Evolutionary conservation across 2,113 vertebrate genomes (phyloP).

Genomic region (Phyllostomus hastatus): DNA sequence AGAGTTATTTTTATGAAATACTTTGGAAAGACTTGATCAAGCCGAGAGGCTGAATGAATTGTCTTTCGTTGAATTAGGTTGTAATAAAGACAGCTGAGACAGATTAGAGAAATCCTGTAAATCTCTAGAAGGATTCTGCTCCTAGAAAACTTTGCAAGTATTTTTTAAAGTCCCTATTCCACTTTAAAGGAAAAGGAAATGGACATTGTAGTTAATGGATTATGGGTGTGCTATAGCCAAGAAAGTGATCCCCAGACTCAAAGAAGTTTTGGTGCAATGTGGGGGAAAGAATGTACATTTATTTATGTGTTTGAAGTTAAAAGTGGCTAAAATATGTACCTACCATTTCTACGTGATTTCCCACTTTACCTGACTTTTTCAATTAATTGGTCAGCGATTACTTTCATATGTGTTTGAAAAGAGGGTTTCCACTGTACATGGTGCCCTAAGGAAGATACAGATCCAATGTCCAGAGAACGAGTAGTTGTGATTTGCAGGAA

Average conservation of each 20-base stretch:
- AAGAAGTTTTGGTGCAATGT: background rate
- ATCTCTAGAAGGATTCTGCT: background rate
- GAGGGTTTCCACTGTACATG: background rate
- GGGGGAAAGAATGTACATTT: background rate
- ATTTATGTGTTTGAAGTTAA: background rate
- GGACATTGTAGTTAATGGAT: background rate
- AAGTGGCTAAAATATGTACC: background rate
- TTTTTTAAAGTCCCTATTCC: background rate
- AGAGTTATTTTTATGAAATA: constrained; percentile 22
- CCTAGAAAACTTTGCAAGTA: background rate
- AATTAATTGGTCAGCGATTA: background rate
- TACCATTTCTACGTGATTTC: constrained; percentile 8
- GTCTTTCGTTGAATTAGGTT: background rate
- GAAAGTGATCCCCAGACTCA: background rate
- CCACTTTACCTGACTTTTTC: background rate
- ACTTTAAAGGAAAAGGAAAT: constrained; percentile 1
- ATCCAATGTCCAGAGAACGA: background rate
- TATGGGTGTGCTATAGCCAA: background rate
- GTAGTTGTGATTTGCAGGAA: background rate
- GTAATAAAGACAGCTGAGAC: background rate
- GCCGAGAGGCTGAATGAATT: background rate
- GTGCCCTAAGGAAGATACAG: background rate
- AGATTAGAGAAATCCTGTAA: background rate
- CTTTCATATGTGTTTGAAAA: background rate
- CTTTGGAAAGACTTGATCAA: constrained; percentile 22